Base-by-base conservation (phyloP, 2,888 invertebrate species). In the Eupeodes luniger region DNA sequence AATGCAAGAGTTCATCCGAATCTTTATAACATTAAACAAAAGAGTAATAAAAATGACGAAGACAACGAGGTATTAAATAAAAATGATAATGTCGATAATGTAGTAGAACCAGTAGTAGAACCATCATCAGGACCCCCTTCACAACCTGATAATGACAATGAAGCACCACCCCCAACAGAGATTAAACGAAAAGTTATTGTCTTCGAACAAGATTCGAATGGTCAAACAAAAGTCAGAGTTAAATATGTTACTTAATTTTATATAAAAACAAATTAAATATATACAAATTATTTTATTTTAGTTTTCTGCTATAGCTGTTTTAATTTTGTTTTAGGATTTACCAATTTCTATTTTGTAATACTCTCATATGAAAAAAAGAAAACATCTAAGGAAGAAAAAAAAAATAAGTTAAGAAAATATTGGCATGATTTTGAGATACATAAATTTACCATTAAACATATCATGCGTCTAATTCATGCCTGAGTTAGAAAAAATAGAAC, bases 151-250 rank as follows among this genome's bases (percentile, higher is more conserved):
- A 90, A 72, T 16, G 91, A 84, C 85, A 90, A 70, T 16, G 72
- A 47, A 55, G 77, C 77, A 55, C 53, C 61, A 9, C 34, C 82
- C 53, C 67, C 81, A 51, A 59, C 85, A 16, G 85, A 86, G n/a
- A 92, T 92, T 87, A 91, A 91, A 89, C 91, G 92, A 53, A 93
- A 92, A 81, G 85, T 93, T 78, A 92, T 93, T 53, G 92, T 92
- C 4, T 93, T 93, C 77, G 93, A 92, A 66, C 90, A 91, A 10
- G 91, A 91, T 53, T 91, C 91, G 19, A 90, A 92, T 69, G 93
- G 93, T 7, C 89, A 90, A 59, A 92, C 92, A 0, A 90, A 92
- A 84, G 92, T 91, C 16, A 89, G 91, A 34, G 92, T 92, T 75
- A 91, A 91, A 81, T 92, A 92, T 75, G 81, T 88, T 88, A 81